phyloP scores from a whole-genome alignment of 1,140 invertebrate species.

The Aphelinus certus region DNA sequence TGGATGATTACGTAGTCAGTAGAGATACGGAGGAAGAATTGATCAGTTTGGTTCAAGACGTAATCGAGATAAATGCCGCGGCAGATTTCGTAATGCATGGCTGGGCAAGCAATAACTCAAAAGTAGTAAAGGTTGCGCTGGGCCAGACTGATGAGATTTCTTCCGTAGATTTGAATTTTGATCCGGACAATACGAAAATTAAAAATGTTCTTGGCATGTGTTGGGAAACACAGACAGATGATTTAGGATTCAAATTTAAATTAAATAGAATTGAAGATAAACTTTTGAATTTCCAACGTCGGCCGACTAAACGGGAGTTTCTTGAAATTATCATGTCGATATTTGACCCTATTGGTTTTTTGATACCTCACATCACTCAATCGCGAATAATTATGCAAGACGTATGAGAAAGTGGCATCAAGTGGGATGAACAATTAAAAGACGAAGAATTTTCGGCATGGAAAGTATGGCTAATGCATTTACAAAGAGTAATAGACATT shows the following conservation, averaged over 20 bases:
- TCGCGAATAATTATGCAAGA: constrained; percentile 1
- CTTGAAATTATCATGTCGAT: not conserved
- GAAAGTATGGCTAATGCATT: not conserved
- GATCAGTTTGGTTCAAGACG: not conserved
- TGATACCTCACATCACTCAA: not conserved
- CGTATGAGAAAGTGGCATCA: not conserved
- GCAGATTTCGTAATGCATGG: not conserved
- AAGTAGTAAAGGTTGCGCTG: not conserved
- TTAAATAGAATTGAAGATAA: not conserved
- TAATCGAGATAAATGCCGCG: not conserved
- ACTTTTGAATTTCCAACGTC: not conserved
- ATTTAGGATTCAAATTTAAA: not conserved
- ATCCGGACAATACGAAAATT: not conserved
- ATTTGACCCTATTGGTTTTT: not conserved
- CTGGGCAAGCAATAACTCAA: not conserved
- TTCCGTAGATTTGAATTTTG: no score
- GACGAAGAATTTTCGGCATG: not conserved
- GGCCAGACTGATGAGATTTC: not conserved
- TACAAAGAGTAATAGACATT: not conserved
- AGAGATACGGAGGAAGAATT: no score
- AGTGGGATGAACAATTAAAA: not conserved
- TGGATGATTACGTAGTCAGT: no score
- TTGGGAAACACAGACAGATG: not conserved
- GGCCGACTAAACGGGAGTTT: not conserved
- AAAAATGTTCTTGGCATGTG: not conserved